A percentile compares a stretch with the other conserved stretches of the same genome.
Conservation (phyloP, 2,797 vertebrate species). For the Pelodytes ibericus region DNA sequence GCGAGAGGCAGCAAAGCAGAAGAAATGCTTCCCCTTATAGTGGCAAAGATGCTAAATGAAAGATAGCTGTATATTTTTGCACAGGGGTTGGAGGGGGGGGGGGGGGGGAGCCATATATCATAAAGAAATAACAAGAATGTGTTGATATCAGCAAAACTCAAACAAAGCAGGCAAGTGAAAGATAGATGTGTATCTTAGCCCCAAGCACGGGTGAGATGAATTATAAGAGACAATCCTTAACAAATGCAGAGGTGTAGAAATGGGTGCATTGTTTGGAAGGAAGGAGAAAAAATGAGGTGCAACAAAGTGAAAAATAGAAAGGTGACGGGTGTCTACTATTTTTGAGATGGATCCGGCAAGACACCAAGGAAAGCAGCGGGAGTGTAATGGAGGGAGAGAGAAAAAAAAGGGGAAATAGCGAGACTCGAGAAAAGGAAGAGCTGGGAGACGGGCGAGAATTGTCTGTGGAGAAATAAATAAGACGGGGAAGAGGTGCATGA, state of each 20-base stretch:
- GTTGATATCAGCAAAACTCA: conserved; percentile 44
- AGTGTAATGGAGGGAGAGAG: too few relatives aligned
- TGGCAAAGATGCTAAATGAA: conserved; percentile 16
- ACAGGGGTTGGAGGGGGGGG: not conserved
- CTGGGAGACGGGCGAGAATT: too few relatives aligned
- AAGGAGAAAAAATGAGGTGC: conserved; percentile 21
- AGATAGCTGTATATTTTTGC: conserved; percentile 35
- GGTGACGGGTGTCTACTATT: not conserved
- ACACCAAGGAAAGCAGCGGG: not conserved
- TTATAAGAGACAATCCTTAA: conserved; percentile 23
- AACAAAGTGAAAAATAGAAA: not conserved
- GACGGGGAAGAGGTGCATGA: too few relatives aligned
- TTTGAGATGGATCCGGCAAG: not conserved
- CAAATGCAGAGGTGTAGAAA: conserved; percentile 20
- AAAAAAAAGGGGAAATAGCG: too few relatives aligned
- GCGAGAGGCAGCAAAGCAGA: not conserved
- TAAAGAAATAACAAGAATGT: conserved; percentile 37
- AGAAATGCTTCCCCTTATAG: not conserved
- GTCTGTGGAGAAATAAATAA: too few relatives aligned
- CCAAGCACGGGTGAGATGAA: not conserved
- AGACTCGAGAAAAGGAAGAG: too few relatives aligned
- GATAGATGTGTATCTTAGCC: conserved; percentile 41
- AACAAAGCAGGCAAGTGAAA: conserved; percentile 11
- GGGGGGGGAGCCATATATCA: conserved; percentile 34
- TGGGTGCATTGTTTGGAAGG: not conserved